phyloP scores from a whole-genome alignment of 1,140 invertebrate genomes.

The Heliconius hermathena region DNA sequence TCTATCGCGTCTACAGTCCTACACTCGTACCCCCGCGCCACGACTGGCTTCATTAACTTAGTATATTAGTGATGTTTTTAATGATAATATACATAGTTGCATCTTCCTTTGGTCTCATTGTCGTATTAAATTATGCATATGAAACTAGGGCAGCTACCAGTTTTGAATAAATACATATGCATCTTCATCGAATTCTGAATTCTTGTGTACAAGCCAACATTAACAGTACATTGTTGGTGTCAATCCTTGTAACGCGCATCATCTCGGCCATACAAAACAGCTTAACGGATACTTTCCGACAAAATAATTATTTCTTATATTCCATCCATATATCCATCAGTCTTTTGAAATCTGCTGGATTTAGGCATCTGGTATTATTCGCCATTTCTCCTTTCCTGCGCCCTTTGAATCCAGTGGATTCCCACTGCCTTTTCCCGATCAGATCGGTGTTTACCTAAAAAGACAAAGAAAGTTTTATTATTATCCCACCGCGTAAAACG shows the following conservation, averaged over 20 bases:
- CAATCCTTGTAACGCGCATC: conserved; percentile 11
- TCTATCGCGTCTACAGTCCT: no score
- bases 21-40: no score
- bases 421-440: no score
- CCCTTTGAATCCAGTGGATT: no score
- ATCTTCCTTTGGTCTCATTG: background rate
- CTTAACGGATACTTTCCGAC: background rate
- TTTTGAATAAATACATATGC: conserved; percentile 18
- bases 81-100: background rate
- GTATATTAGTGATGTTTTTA: background rate
- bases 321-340: no score
- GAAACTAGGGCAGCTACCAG: conserved; percentile 15
- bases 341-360: no score
- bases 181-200: conserved; percentile 25
- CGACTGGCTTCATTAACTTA: background rate
- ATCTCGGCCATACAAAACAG: conserved; percentile 19
- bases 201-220: conserved; percentile 27
- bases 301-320: background rate
- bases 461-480: conserved; percentile 48
- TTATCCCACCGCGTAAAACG: conserved; percentile 48
- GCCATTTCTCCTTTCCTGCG: no score
- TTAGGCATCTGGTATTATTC: no score
- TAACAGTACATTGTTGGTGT: conserved; percentile 21
- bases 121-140: conserved; percentile 10
- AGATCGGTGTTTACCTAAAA: no score